phyloP scores from a whole-genome alignment of 2,113 vertebrate genomes.

The Scophthalmus maximus region DNA sequence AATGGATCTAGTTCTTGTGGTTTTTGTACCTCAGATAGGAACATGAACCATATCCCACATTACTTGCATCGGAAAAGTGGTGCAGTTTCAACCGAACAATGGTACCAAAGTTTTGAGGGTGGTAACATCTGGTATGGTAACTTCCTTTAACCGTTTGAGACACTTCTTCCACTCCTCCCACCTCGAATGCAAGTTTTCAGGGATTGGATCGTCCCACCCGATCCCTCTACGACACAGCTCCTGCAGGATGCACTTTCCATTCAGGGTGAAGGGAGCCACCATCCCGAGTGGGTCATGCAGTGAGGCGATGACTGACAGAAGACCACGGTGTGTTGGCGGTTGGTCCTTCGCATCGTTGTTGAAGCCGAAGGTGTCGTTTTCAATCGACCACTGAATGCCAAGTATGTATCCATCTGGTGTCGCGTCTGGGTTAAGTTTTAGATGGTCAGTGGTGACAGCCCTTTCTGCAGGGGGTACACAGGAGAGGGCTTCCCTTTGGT shows the following conservation, averaged over 20 bases:
- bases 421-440: background rate
- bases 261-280: background rate
- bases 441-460: background rate
- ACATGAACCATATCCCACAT: too few species aligned
- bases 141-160: background rate
- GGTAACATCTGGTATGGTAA: background rate
- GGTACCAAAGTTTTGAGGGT: background rate
- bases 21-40: too few species aligned
- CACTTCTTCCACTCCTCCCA: constrained; percentile 28
- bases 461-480: constrained; percentile 6
- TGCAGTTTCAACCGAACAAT: too few species aligned
- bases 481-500: background rate
- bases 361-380: constrained; percentile 12
- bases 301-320: background rate
- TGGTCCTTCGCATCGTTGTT: background rate
- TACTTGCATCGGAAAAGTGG: too few species aligned
- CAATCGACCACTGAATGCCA: constrained; percentile 9
- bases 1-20: too few species aligned
- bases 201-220: constrained; percentile 25
- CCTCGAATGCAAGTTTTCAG: background rate
- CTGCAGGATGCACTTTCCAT: background rate
- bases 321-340: background rate
- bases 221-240: background rate
- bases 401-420: background rate
- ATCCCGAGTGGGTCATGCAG: constrained; percentile 1